A percentile compares a stretch with the other conserved stretches of the same genome.
These are phyloP conservation scores for Gerris lacustris DNA, from an alignment of 2,888 invertebrate genomes.

Conservation along the genomic window DNA sequence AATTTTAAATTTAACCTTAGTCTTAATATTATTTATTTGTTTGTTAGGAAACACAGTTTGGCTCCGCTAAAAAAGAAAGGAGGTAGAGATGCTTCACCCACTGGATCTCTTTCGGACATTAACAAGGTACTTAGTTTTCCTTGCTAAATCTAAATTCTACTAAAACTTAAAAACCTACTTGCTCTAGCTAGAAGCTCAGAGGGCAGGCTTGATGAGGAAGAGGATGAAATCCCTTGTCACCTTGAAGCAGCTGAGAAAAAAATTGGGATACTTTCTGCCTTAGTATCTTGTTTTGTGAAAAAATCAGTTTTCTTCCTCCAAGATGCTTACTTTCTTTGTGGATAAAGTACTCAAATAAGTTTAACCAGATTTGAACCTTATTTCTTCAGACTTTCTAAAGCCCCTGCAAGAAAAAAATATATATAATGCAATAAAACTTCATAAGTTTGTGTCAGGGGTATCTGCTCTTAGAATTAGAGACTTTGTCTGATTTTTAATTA, in stretches of 20 bases:
- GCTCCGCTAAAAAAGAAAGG: neutral
- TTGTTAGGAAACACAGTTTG: neutral
- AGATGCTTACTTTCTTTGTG: too few species aligned
- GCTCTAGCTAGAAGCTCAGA: neutral
- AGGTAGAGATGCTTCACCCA: neutral
- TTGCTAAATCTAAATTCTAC: neutral
- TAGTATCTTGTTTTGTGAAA: neutral
- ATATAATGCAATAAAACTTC: too few species aligned
- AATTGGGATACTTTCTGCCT: neutral
- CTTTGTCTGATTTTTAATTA: too few species aligned
- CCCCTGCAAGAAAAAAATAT: too few species aligned
- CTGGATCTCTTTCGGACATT: neutral
- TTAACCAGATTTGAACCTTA: too few species aligned
- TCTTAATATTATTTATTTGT: neutral
- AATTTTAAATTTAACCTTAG: too few species aligned
- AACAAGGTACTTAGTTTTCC: neutral
- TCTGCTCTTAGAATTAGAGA: too few species aligned
- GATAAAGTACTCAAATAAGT: too few species aligned
- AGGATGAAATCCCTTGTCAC: neutral
- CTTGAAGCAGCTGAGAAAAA: neutral
- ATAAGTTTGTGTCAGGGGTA: too few species aligned
- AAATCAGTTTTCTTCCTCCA: neutral
- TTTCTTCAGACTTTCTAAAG: too few species aligned
- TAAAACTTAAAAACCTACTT: neutral
- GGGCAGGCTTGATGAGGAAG: neutral